These are phyloP conservation scores for Tursiops truncatus DNA, from an alignment of 2,113 vertebrate genomes.

Conservation along the genomic window DNA sequence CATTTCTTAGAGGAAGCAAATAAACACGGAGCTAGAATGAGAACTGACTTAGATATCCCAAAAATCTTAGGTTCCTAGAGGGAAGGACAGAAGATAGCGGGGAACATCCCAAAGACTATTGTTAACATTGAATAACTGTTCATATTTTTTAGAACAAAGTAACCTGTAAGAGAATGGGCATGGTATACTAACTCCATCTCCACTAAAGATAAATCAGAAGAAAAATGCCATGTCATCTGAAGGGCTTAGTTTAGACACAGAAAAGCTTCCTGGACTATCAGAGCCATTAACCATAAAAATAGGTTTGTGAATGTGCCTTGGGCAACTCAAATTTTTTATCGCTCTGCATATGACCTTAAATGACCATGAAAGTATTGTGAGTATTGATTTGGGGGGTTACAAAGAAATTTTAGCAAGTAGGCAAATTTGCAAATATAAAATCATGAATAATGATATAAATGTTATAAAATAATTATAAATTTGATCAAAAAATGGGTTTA, in stretches of 20 bases:
- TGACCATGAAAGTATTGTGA: neutral
- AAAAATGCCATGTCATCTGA: slow-evolving; percentile 24
- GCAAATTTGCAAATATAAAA: neutral
- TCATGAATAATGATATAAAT: neutral
- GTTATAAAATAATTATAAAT: neutral
- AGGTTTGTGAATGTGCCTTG: slow-evolving; percentile 15
- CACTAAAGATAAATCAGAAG: slow-evolving; percentile 46
- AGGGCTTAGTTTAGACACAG: slow-evolving; percentile 19
- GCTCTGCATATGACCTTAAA: neutral
- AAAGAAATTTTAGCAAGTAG: neutral
- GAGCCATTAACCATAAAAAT: slow-evolving; percentile 31
- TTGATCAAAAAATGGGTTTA: neutral
- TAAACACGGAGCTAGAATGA: slow-evolving; percentile 18
- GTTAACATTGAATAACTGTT: slow-evolving; percentile 13
- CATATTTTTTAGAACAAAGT: neutral
- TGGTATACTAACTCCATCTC: neutral
- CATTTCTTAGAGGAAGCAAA: slow-evolving; percentile 27
- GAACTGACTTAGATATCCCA: neutral
- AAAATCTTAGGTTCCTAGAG: slow-evolving; percentile 21
- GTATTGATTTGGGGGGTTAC: neutral
- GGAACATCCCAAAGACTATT: neutral
- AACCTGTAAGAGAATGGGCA: neutral
- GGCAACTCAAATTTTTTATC: neutral
- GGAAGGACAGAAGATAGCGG: neutral
- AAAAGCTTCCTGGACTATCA: slow-evolving; percentile 10